Evolutionary conservation across 2,888 invertebrate species (phyloP).

Genomic region (Drymonia ruficornis): DNA sequence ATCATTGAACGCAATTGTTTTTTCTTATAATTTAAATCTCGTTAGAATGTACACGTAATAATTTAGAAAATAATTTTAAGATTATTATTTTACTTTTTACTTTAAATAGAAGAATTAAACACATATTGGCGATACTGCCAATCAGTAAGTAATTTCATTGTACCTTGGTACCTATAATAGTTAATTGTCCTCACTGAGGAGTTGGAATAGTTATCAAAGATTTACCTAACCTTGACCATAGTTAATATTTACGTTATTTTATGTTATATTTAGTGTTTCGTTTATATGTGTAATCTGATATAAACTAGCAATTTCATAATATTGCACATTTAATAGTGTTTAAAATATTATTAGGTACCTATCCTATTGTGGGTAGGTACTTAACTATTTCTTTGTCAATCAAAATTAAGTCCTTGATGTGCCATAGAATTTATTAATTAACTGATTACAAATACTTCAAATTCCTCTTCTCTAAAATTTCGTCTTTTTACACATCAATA

Average conservation of each 20-base stretch:
- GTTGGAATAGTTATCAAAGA: slow-evolving; percentile 1
- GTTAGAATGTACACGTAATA: slow-evolving; percentile 51
- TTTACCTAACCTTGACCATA: slow-evolving; percentile 16
- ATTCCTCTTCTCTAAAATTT: slow-evolving; percentile 11
- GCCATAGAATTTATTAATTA: slow-evolving; percentile 61
- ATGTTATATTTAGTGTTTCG: slow-evolving; percentile 8
- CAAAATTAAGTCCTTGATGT: slow-evolving; percentile 49
- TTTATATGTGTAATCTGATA: slow-evolving; percentile 23
- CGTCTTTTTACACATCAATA: slow-evolving; percentile 19
- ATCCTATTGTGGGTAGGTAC: no score
- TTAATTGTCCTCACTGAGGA: background rate
- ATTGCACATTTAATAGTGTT: slow-evolving; percentile 14
- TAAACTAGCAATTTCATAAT: slow-evolving; percentile 35
- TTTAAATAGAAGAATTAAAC: background rate
- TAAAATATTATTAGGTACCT: no score
- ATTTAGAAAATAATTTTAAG: slow-evolving; percentile 39
- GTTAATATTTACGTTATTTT: background rate
- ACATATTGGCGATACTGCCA: background rate
- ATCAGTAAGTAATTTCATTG: background rate
- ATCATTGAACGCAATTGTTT: slow-evolving; percentile 66
- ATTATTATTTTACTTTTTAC: slow-evolving; percentile 36
- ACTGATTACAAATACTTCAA: slow-evolving; percentile 24
- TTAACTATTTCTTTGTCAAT: slow-evolving; percentile 23
- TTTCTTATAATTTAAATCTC: slow-evolving; percentile 68
- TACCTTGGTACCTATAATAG: background rate